phyloP scores from a whole-genome alignment of 2,113 vertebrate genomes.

The Cynopterus brachyotis region DNA sequence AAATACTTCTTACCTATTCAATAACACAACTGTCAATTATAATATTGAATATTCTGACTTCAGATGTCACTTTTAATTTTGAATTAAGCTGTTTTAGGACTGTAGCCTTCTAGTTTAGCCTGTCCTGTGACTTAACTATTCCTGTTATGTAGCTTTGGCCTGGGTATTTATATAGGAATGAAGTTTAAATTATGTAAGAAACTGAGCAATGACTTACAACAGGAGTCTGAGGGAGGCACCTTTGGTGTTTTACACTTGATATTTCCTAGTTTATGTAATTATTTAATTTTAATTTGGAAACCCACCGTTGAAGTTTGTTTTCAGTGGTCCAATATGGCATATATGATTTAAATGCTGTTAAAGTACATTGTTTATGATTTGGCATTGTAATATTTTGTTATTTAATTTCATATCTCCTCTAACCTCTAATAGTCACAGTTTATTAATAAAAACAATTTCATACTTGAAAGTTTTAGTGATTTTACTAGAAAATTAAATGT shows the following conservation, averaged over 20 bases:
- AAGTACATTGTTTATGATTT: background rate
- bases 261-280: background rate
- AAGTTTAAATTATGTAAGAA: background rate
- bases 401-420: background rate
- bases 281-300: background rate
- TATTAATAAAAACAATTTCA: background rate
- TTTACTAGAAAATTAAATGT: background rate
- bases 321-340: background rate
- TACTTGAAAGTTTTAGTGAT: slow-evolving; percentile 2
- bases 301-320: background rate
- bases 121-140: background rate
- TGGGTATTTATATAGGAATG: background rate
- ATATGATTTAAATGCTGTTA: background rate
- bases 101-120: background rate
- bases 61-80: background rate
- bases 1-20: slow-evolving; percentile 16
- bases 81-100: slow-evolving; percentile 6
- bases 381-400: background rate
- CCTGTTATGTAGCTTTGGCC: background rate
- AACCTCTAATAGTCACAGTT: background rate
- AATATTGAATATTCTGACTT: background rate
- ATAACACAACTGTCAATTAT: slow-evolving; percentile 4
- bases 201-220: background rate
- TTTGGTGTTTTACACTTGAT: background rate
- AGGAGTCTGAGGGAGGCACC: background rate